Base-by-base conservation (phyloP, 2,888 invertebrate species). In the Parelbella ahira region DNA sequence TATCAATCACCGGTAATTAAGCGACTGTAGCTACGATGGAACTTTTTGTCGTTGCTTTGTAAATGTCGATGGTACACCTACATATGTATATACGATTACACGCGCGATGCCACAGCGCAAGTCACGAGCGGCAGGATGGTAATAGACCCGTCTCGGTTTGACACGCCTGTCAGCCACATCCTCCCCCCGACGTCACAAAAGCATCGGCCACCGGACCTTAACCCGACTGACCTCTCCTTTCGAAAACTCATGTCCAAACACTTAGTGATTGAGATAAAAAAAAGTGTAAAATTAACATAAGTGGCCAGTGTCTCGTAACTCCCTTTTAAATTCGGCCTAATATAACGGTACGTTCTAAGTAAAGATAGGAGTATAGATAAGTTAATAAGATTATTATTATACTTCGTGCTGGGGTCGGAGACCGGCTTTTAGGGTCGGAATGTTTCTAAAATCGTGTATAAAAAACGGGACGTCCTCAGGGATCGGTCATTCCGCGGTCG, bases 321-420 rank as follows among this genome's bases (percentile, higher is more conserved):
- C 68, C 63, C 69, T 65, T 73, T 78, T 71, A 76, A 76, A 79
- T 71, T 77, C 73, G 71, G 65, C 58, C 68, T 76, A 72, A 75
- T 74, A 68, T 83, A 84, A 84, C 81, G 80, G 82, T 81, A 77
- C 71, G 71, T 77, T 80, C 76, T 80, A 79, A 82, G 82, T 84
- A 80, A 83, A 82, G 82, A 82, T 83, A 79, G 75, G 77, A 76
- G 77, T 77, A 73, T 73, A 83, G 83, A 84, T 84, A 84, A 79
- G 81, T 82, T 83, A 83, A 87, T 86, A 84, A 83, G 83, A 81
- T 82, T 84, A 83, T 81, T 83, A 81, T 82, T 82, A 82, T 78
- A 78, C 73, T 70, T 71, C 69, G 68, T 63, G 72, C 63, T 71
- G 75, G 73, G 78, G 71, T 75, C 78, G 74, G 71, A 57, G 79